Base-by-base conservation (phyloP, 2,888 invertebrate genomes). In the Luperina nickerlii region DNA sequence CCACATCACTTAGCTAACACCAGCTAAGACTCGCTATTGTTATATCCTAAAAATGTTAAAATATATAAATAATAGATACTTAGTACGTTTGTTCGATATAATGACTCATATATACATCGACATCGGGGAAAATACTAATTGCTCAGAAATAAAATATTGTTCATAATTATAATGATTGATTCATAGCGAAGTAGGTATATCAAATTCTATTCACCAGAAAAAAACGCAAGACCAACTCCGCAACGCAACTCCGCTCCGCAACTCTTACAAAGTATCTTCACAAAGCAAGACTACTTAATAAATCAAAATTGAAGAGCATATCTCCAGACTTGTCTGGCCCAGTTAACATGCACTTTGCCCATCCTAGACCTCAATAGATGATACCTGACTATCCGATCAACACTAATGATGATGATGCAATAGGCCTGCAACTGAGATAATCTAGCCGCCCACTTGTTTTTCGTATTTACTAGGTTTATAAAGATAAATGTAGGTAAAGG, bases 381-480 rank as follows among this genome's bases (percentile, higher is more conserved):
- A 87, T 85, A 86, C 82, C 86, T 83, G 79, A 86, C 75, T 79
- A 88, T 89, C 90, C 90, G 88, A 90, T 91, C 90, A 89, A 88
- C 79, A 51, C 74, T 92, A 92, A 94, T 92, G 94, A 92, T 92
- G 94, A 92, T 92, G 94, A 94, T 91, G 91, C 93, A 94, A 81
- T 90, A 90, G 81, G 77, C 66, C 74, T 71, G 70, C 74, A 66
- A 73, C 79, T 79, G 71, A 76, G 83, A 79, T 91, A 85, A 90
- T 88, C 86, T 88, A 48, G 45, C 51, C 81, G 81, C 88, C 90
- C 76, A 89, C 87, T 51, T 66, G 38, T 51, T 32, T 68, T 45
- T 48, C 77, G 45, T 69, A 72, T 42, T 45, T 66, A 74, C 54
- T 38, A 24, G n/a, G 48, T 62, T 69, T 45, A 63, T 82, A 54